Base-by-base conservation (phyloP, 2,888 invertebrate genomes). In the Pammene fasciana region DNA sequence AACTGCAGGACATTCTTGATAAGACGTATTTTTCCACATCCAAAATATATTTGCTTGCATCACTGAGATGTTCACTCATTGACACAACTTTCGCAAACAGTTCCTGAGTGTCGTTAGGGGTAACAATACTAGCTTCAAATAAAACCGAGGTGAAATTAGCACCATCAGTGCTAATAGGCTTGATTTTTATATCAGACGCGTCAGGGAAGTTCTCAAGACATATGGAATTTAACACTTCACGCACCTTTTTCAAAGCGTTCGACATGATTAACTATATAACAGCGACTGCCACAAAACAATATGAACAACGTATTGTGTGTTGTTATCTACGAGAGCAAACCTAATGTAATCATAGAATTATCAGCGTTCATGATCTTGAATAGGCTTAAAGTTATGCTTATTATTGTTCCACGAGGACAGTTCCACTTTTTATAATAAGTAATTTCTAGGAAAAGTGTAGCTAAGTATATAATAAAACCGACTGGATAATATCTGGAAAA, bases 41-140 rank as follows among this genome's bases (percentile, higher is more conserved):
- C 10, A 46, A 46, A 10, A 46, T 6, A 0, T 14, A 10, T 10
- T 14, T 36, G 7, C 36, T 13, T 13, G 18, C 3, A 7, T 41
- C 0, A 11, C 13, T 41, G 11, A 57, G 13, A 13, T 18, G 10
- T 5, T 56, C 38, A 34, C 56, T 16, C 38, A 56, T 41, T 10
- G 38, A 38, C 8, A 14, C 38, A 9, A 56, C 38, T 56, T 56
- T 56, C 5, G 56, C 56, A 16, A 56, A 56, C 16, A 56, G 38
- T 16, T 56, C 38, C 10, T 16, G 10, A 41, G 56, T 56, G 0
- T 7, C 36, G 16, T 16, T 10, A 41, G 56, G 41, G 11, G 38
- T 14, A 11, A 38, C 38, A 16, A 55, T 14, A 11, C 14, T 38
- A 11, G 9, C 14, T 41, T 56, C 38, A 16, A 41, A 56, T 16